Evolutionary conservation across 2,888 invertebrate species (phyloP), one percentile per base, ranked within the genome.

Genomic region (Branchipolynoe longqiensis): DNA sequence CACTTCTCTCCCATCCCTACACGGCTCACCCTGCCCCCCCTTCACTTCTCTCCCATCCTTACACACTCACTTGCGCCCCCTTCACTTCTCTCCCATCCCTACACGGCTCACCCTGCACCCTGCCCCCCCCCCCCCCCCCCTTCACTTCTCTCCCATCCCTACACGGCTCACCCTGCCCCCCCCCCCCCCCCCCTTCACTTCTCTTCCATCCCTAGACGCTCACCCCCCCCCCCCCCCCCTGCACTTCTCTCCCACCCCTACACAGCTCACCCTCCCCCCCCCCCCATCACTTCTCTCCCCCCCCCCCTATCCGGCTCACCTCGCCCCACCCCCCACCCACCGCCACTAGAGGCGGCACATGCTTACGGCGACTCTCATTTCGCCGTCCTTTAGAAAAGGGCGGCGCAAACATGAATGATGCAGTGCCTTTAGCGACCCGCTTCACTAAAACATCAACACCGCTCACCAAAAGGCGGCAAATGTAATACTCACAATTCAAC

Each of bases 271-370:
- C 6, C 18, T 3, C 56, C 56, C 3, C 56, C 56, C 25, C 56
- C 62, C 62, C 62, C 48, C 8, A 18, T 48, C 48, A 48, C 48
- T 18, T 48, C 48, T 48, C 18, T 48, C 48, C n/a, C 56, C 56
- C 31, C 3, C 62, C 3, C 62, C 62, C 62, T 31, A 31, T 62
- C 62, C 62, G 62, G 28, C 62, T n/a, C 62, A 62, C 14, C 62
- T 18, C 62, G 22, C 22, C 69, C 33, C 69, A 38, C 38, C 36
- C 69, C 28, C 22, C 25, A 12, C 31, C 1, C 62, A 25, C 62
- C 36, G 36, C n/a, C 69, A 38, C 36, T 36, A 22, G 69, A 36
- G 38, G n/a, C 69, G 69, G 33, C 69, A 69, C 18, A n/a, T n/a
- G n/a, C n/a, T n/a, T n/a, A n/a, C n/a, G n/a, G n/a, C n/a, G n/a